Percentiles rank a stretch among this genome's conserved stretches.
phyloP scores from a whole-genome alignment of 2,113 vertebrate genomes.

The Podarcis muralis region DNA sequence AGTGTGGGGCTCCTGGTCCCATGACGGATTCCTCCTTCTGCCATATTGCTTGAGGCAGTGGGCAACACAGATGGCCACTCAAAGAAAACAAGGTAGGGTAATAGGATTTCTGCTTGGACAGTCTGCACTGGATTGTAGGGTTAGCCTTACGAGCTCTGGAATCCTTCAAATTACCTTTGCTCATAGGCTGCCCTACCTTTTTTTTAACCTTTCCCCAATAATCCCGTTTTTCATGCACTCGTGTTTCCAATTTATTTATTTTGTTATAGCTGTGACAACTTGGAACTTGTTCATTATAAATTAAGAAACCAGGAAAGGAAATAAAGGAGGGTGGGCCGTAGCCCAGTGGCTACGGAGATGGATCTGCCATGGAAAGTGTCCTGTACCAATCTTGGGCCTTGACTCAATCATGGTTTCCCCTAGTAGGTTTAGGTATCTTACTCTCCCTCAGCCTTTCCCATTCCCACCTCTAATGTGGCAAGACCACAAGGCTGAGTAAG shows the following conservation, averaged over 20 bases:
- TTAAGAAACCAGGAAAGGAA: background rate
- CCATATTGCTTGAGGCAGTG: background rate
- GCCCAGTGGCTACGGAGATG: background rate
- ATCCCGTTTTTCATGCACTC: background rate
- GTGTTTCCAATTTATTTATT: background rate
- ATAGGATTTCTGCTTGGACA: background rate
- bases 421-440: background rate
- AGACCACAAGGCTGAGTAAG: background rate
- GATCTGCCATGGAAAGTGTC: background rate
- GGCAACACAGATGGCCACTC: background rate
- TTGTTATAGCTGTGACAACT: background rate
- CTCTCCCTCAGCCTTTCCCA: background rate
- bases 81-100: background rate
- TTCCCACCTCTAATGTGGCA: background rate
- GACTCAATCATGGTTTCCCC: background rate
- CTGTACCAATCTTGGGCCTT: background rate
- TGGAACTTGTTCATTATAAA: background rate
- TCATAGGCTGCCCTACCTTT: background rate
- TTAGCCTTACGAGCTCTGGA: background rate
- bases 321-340: background rate
- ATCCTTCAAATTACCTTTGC: background rate
- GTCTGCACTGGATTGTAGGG: background rate
- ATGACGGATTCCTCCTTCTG: background rate
- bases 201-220: background rate
- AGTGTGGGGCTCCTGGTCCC: background rate